Percentiles rank a stretch among this genome's conserved stretches.
phyloP scores from a whole-genome alignment of 2,113 vertebrate genomes.

The Ochotona princeps region DNA sequence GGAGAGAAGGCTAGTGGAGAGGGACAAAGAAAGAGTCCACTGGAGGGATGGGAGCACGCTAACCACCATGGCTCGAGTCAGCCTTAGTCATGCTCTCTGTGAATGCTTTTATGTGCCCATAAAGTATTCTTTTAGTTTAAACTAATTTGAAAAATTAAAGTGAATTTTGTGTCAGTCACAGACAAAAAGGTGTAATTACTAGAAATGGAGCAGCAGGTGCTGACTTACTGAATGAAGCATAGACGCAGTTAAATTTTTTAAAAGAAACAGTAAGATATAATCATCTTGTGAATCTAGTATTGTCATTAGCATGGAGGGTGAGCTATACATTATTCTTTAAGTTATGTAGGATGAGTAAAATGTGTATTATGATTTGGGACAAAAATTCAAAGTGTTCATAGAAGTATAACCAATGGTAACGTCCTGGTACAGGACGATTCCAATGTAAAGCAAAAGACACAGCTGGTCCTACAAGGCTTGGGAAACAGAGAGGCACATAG shows the following conservation, averaged over 20 bases:
- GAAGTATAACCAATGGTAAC: background rate
- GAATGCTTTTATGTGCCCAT: background rate
- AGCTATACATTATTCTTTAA: background rate
- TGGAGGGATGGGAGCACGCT: background rate
- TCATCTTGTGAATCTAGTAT: background rate
- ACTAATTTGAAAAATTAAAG: constrained; percentile 10
- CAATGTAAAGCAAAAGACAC: background rate
- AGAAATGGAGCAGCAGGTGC: background rate
- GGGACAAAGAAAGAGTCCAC: background rate
- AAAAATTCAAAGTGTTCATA: background rate
- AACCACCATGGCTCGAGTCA: background rate
- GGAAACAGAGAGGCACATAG: background rate
- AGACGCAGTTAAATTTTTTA: background rate
- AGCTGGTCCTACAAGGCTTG: background rate
- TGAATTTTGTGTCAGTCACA: background rate
- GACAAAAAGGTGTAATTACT: constrained; percentile 4
- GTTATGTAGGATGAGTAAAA: background rate
- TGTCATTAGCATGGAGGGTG: background rate
- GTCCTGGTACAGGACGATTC: background rate
- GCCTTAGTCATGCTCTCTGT: background rate
- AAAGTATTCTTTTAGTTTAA: constrained; percentile 19
- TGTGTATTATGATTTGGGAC: background rate
- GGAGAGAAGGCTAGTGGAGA: background rate
- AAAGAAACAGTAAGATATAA: background rate
- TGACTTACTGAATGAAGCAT: background rate